Base-by-base conservation (phyloP, 1,140 invertebrate species). In the Pomacea maculata region DNA sequence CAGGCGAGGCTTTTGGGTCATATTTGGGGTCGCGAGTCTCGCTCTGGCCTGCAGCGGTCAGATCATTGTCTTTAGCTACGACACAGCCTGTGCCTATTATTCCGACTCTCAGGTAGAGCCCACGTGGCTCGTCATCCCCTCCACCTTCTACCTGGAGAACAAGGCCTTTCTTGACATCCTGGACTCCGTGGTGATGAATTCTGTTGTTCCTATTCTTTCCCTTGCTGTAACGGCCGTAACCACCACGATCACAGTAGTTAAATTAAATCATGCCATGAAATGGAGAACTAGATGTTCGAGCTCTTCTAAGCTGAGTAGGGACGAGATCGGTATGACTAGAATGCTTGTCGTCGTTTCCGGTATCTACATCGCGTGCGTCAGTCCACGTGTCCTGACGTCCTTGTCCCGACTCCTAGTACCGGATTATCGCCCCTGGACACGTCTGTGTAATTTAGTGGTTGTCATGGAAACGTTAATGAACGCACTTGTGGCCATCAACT, bases 301-400 rank as follows among this genome's bases (percentile, higher is more conserved):
- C 15, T 19, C 74, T 11, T 54, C 0, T 9, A 57, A 57, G 54
- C 55, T 75, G 15, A 75, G 54, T 6, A 21, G 52, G 74, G 63
- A 61, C 11, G 74, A 75, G n/a, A 29, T 21, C 19, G 74, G 21
- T 19, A 0, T 75, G 74, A 75, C 75, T 19, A 19, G 54, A 19
- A 76, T 76, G 75, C n/a, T 76, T 5, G n/a, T 76, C 57, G 75
- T 64, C 75, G 65, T 76, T 57, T 75, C 74, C 74, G 55, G 74
- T 29, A n/a, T 75, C 17, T 75, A 75, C 54, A 75, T 75, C 52
- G 74, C 74, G 9, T 75, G 74, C 52, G 74, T 75, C 52, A 75
- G 74, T 57, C 74, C 74, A 12, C 52, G 74, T 1, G 52, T 75
- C 54, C 0, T 75, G 15, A 17, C 54, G 4, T 57, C 74, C 12